These are phyloP conservation scores for Sturnus vulgaris DNA, from an alignment of 2,113 vertebrate genomes.

Conservation along the genomic window DNA sequence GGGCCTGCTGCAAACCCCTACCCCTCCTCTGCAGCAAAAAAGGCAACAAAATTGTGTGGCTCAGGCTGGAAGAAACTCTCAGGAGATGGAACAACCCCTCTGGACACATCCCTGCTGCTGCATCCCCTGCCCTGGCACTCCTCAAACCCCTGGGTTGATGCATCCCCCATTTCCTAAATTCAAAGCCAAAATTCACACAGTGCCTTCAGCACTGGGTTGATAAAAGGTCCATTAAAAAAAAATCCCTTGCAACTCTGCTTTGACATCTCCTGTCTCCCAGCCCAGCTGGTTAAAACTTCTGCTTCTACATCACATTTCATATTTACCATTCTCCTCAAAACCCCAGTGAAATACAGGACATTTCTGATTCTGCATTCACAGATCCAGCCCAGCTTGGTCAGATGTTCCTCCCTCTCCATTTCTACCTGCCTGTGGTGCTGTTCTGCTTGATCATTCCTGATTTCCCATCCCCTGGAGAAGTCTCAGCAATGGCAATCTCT, in stretches of 20 bases:
- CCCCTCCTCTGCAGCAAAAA: background rate
- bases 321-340: background rate
- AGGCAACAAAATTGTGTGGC: background rate
- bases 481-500: background rate
- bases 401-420: background rate
- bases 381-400: background rate
- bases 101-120: background rate
- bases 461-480: background rate
- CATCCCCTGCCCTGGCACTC: background rate
- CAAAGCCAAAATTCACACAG: background rate
- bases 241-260: background rate
- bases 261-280: background rate
- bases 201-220: background rate
- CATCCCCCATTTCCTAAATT: fast-evolving
- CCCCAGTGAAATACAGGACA: fast-evolving
- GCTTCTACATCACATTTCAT: background rate
- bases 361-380: background rate
- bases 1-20: background rate
- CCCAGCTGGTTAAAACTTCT: background rate
- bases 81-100: fast-evolving
- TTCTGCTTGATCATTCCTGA: background rate
- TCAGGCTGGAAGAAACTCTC: background rate
- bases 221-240: background rate
- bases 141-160: background rate
- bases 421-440: background rate